Base-by-base conservation (phyloP, 2,113 vertebrate species). In the Oreochromis tanganicae region DNA sequence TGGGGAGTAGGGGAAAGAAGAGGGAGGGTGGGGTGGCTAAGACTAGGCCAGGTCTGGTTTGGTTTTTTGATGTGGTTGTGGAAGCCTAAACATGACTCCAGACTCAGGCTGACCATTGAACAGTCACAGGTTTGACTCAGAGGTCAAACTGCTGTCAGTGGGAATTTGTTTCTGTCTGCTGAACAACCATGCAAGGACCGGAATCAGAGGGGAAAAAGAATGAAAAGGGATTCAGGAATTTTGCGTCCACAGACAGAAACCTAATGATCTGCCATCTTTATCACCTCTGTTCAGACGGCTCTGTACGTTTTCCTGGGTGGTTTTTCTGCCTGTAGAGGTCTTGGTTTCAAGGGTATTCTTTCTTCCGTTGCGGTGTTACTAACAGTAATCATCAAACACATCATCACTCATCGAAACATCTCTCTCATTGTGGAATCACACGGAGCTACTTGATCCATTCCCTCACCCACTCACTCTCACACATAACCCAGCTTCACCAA, bases 81-180 rank as follows among this genome's bases (percentile, higher is more conserved):
- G 82, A 16, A 83, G 59, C 88, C 88, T 92, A 36, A 91, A 93
- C 88, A 87, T 90, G 91, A 94, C 91, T 93, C 55, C 84, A 50
- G 81, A 89, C 73, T 84, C 78, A 5, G 13, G 10, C 73, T 56
- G 63, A 82, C 34, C 13, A 8, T 41, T 71, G 16, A 85, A 50
- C 43, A 80, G 73, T 83, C 83, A 71, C 80, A 55, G 86, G 83
- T 71, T 48, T 21, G 90, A 89, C 57, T 90, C 85, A 17, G 84
- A 52, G 88, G 73, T 92, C 89, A 85, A 89, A 81, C 63, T 0
- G 36, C 48, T 36, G 19, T 68, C 85, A 79, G 83, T 66, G 84
- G 85, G 86, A 87, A 85, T 90, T 9, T 57, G 81, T 91, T 83
- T 90, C 84, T 59, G 89, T 95, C 89, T 87, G 56, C 50, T 83